Percentiles rank a stretch among this genome's conserved stretches.
Conservation (phyloP, 2,113 vertebrate species). For the Cettia cetti region DNA sequence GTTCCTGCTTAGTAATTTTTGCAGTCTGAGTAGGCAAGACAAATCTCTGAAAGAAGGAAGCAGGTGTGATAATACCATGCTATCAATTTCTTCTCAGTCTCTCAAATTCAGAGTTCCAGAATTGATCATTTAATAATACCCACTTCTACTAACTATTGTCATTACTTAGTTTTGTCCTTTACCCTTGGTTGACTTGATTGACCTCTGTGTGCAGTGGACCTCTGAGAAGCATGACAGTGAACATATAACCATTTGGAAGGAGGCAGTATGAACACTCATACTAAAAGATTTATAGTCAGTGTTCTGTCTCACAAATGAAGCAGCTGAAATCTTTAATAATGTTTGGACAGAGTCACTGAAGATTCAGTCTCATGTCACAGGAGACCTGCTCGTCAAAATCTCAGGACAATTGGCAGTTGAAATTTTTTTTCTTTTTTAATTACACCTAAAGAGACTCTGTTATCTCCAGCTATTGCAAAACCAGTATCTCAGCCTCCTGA, state of each 20-base stretch:
- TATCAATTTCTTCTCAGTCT: not conserved
- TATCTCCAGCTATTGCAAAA: not conserved
- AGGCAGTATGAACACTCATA: not conserved
- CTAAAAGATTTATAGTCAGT: not conserved
- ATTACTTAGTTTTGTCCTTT: slow-evolving; percentile 35
- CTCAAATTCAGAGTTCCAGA: not conserved
- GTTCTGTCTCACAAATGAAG: not conserved
- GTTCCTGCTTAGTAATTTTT: slow-evolving; percentile 27
- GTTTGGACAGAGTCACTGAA: not conserved
- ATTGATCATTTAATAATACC: slow-evolving; percentile 33
- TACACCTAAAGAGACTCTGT: not conserved
- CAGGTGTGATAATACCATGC: not conserved
- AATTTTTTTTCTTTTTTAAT: not conserved
- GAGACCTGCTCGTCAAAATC: not conserved
- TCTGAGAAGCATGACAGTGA: not conserved
- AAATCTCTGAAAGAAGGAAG: not conserved
- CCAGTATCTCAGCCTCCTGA: not conserved
- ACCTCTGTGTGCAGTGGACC: not conserved
- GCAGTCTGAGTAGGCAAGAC: slow-evolving; percentile 9
- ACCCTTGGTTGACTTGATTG: not conserved
- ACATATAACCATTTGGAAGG: not conserved
- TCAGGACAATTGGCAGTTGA: not conserved
- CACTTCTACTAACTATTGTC: not conserved
- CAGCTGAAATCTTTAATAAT: not conserved
- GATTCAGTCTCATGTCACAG: not conserved